phyloP scores from a whole-genome alignment of 92 coral and sea anemone genomes.

The Meandrina meandrites region DNA sequence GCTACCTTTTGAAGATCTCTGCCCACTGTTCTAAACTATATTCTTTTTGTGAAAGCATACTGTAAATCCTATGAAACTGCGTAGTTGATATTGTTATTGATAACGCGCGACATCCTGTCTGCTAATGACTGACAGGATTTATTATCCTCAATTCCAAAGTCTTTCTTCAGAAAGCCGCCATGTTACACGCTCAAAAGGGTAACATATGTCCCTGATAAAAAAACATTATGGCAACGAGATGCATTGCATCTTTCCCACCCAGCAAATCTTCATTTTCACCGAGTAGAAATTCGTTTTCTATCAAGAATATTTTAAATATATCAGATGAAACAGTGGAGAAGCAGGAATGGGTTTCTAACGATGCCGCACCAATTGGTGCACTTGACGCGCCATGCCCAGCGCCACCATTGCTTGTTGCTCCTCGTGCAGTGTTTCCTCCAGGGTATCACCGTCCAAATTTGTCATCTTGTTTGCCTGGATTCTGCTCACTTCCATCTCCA shows the following conservation, averaged over 20 bases:
- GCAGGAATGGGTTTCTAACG: not conserved
- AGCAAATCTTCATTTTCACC: not conserved
- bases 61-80: no score
- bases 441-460: not conserved
- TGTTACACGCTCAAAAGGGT: not conserved
- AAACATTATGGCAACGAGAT: not conserved
- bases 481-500: not conserved
- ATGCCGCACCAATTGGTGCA: not conserved
- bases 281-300: not conserved
- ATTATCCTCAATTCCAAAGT: not conserved
- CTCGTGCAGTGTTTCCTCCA: not conserved
- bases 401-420: not conserved
- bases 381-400: not conserved
- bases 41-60: no score
- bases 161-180: not conserved
- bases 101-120: slow-evolving; percentile 5
- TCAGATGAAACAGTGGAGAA: not conserved
- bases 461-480: not conserved
- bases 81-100: no score
- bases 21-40: no score
- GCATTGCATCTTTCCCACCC: not conserved
- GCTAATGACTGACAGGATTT: not conserved
- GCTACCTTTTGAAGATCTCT: no score
- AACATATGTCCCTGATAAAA: not conserved
- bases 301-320: not conserved